These are phyloP conservation scores for Nannoperca obscura DNA, from an alignment of 2,797 vertebrate genomes.

Conservation along the genomic window DNA sequence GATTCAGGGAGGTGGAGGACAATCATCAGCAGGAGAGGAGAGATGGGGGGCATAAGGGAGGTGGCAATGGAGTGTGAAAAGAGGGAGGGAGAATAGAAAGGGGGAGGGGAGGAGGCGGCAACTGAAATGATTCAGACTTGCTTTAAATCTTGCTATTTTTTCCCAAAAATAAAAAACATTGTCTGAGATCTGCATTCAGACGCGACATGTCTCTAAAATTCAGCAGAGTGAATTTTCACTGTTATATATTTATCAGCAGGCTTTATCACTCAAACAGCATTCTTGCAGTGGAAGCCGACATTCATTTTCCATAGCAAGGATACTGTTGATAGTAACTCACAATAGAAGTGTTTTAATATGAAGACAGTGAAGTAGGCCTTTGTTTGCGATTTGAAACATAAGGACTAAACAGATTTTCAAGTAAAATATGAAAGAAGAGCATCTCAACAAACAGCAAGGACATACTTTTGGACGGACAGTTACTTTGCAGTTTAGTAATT, in stretches of 20 bases:
- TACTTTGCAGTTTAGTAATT: background rate
- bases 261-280: background rate
- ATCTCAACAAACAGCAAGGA: background rate
- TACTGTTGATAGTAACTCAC: background rate
- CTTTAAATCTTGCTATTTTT: slow-evolving; percentile 1
- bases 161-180: background rate
- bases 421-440: background rate
- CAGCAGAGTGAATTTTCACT: background rate
- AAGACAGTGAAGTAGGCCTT: background rate
- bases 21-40: slow-evolving; percentile 40
- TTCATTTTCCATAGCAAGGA: background rate
- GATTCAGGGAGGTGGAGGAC: slow-evolving; percentile 53
- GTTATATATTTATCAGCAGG: slow-evolving; percentile 10
- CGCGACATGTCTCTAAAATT: slow-evolving; percentile 17
- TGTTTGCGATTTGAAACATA: background rate
- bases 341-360: background rate
- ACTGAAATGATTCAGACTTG: slow-evolving; percentile 3
- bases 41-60: slow-evolving; percentile 29
- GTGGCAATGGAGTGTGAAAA: slow-evolving; percentile 46
- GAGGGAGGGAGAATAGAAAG: background rate
- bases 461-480: too few species aligned
- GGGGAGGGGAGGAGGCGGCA: background rate
- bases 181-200: slow-evolving; percentile 1
- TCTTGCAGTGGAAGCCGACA: background rate
- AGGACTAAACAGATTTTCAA: background rate